A percentile compares a stretch with the other conserved stretches of the same genome.
phyloP scores from a whole-genome alignment of 1,140 invertebrate genomes.

The Lamellibrachia luymesi region DNA sequence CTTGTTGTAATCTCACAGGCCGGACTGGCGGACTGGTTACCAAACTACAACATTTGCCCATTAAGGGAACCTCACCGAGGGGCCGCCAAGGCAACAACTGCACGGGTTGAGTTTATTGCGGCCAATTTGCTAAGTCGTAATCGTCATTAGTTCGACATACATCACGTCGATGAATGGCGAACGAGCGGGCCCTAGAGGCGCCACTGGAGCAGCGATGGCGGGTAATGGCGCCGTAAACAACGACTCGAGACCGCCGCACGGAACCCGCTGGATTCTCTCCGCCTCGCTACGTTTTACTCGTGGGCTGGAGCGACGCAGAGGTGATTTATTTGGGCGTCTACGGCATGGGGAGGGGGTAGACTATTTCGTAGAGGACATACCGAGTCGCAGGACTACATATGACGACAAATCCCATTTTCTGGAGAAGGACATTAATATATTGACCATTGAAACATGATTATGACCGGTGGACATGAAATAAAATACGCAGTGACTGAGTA shows the following conservation, averaged over 20 bases:
- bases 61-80: not conserved
- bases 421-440: too few relatives aligned
- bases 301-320: not conserved
- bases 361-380: too few relatives aligned
- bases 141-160: not conserved
- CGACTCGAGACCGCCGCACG: too few relatives aligned
- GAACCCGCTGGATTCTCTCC: not conserved
- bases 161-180: not conserved
- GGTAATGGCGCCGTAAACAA: not conserved
- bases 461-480: too few relatives aligned
- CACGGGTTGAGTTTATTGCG: not conserved
- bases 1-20: not conserved
- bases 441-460: too few relatives aligned
- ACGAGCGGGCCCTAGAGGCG: not conserved
- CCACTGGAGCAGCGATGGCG: not conserved
- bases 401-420: too few relatives aligned
- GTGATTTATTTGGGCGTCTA: not conserved
- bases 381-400: too few relatives aligned
- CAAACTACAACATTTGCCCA: not conserved
- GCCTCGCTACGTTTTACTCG: not conserved
- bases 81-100: not conserved
- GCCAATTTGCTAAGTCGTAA: not conserved
- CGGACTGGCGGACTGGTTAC: not conserved
- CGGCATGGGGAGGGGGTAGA: not conserved
- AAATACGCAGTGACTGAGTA: too few relatives aligned